phyloP scores from a whole-genome alignment of 2,888 invertebrate species.

The Panopea generosa region DNA sequence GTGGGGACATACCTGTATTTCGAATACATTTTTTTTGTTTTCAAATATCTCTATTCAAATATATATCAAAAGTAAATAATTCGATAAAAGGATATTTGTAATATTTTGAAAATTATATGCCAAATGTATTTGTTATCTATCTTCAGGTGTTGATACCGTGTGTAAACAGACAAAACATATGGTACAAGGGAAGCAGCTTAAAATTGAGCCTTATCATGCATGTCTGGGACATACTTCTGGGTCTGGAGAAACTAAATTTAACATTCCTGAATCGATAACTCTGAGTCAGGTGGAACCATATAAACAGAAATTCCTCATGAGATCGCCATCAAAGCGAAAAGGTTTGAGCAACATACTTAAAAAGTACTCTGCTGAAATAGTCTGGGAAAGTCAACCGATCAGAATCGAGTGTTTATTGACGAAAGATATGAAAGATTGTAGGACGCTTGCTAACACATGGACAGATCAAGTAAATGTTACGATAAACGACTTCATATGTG shows the following conservation, averaged over 20 bases:
- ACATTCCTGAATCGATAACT: conserved; percentile 6
- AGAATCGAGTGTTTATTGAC: conserved; percentile 43
- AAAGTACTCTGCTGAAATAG: background rate
- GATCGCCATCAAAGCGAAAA: background rate
- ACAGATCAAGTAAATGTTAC: conserved; percentile 17
- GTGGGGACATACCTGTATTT: too few relatives aligned
- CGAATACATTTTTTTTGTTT: too few relatives aligned
- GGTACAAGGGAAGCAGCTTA: background rate
- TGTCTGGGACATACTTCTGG: conserved; percentile 14
- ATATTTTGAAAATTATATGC: too few relatives aligned
- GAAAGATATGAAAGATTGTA: conserved; percentile 39
- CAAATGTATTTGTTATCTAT: background rate
- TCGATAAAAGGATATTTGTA: too few relatives aligned
- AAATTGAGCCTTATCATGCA: conserved; percentile 10
- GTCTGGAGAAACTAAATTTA: conserved; percentile 1
- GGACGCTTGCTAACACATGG: conserved; percentile 47
- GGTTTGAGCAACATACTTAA: background rate
- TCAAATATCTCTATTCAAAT: too few relatives aligned
- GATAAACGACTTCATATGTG: conserved; percentile 1
- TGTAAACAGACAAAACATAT: conserved; percentile 1
- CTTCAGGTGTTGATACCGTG: background rate
- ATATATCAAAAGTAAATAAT: too few relatives aligned
- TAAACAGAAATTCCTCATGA: conserved; percentile 12
- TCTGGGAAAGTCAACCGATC: conserved; percentile 14
- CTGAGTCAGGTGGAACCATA: background rate